Conservation (phyloP, 2,888 invertebrate genomes). For the Drosophila kambysellisi region DNA sequence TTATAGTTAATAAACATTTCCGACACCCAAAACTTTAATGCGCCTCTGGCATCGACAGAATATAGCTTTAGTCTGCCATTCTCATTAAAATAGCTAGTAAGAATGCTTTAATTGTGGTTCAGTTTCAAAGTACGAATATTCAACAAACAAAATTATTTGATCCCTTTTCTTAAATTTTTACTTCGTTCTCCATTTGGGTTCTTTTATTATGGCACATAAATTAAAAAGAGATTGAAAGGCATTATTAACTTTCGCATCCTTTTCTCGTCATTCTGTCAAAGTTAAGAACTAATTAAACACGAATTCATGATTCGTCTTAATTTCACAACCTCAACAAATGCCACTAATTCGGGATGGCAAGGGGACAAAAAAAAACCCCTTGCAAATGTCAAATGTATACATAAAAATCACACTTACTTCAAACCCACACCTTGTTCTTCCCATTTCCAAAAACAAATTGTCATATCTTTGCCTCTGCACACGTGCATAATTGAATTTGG, state of each 20-base stretch:
- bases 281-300: conserved; percentile 1
- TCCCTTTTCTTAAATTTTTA: not conserved
- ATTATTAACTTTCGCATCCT: not conserved
- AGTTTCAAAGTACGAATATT: not conserved
- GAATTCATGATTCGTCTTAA: not conserved
- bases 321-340: not conserved
- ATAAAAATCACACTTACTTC: not conserved
- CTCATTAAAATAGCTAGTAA: not conserved
- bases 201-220: not conserved
- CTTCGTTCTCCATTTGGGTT: not conserved
- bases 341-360: not conserved
- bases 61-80: not conserved
- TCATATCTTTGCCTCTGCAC: not conserved
- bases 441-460: not conserved
- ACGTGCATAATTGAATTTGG: conserved; percentile 2
- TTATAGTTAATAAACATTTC: conserved; percentile 78
- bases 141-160: not conserved
- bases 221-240: not conserved
- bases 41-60: conserved; percentile 19
- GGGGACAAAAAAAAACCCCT: not conserved
- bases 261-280: not conserved
- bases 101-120: not conserved
- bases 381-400: not conserved
- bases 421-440: not conserved
- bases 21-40: conserved; percentile 55